Evolutionary conservation across 2,888 invertebrate species (phyloP), one percentile per base, ranked within the genome.

Genomic region (Bugula neritina): DNA sequence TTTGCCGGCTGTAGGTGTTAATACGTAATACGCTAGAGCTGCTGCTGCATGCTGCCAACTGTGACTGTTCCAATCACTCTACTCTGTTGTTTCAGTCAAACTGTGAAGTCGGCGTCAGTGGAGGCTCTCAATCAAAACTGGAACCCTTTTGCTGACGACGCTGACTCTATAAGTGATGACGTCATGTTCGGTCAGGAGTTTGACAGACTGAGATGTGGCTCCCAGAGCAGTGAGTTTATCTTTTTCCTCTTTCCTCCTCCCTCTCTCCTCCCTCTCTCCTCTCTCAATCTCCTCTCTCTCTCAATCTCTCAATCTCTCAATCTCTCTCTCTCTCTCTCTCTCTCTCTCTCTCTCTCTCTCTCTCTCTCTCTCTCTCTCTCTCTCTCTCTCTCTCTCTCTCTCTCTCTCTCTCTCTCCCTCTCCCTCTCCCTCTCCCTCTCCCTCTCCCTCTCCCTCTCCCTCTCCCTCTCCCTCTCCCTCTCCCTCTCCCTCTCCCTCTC

Each of bases 111-210:
- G 17, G 35, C 70, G 10, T n/a, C 31, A 5, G 70, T 29, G 52
- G 54, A 31, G 29, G 35, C 54, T 3, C 21, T n/a, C 31, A 31
- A 70, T 3, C 70, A 31, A 5, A n/a, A 90, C 76, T 92, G 92
- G 92, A 92, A 92, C 85, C 92, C 92, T 0, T 92, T 92, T 80
- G 90, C 90, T 77, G 87, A 88, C 71, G 90, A 90, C 34, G 91
- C 91, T 81, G 88, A 88, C 80, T 89, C 89, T 79, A 87, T 91
- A 85, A 89, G 90, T 1, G 92, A 92, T 79, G 92, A 92, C 86
- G 89, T 90, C 78, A 89, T 91, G 77, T 92, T 92, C 83, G 92
- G 91, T 72, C 90, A 90, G 55, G 92, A 92, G 84, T 92, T 92
- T 82, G 92, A 92, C 82, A 90, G 90, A 84, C 90, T 92, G 78